phyloP scores from a whole-genome alignment of 2,888 invertebrate species.

The Vanessa cardui region DNA sequence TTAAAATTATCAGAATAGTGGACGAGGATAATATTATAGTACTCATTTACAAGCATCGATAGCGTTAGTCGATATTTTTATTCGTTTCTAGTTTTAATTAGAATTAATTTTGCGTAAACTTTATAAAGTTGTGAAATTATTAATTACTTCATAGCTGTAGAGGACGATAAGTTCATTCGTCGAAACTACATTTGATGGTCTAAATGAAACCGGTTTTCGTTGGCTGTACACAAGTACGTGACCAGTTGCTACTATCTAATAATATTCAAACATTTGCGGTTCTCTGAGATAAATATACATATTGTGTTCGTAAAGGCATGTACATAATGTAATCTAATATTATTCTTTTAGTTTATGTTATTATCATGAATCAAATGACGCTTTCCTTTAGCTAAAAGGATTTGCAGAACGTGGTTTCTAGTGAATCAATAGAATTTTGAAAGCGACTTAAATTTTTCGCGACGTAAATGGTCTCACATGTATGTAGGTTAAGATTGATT shows the following conservation, averaged over 20 bases:
- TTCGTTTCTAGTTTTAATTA: too few species aligned
- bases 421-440: not conserved
- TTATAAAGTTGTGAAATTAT: not conserved
- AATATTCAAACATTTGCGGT: constrained; percentile 15
- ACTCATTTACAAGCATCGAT: not conserved
- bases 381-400: too few species aligned
- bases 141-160: constrained; percentile 4
- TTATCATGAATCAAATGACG: too few species aligned
- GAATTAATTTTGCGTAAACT: not conserved
- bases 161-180: constrained; percentile 3
- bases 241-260: constrained; percentile 16
- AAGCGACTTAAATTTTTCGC: not conserved
- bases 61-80: not conserved
- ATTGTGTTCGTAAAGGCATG: not conserved
- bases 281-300: not conserved
- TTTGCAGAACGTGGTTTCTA: too few species aligned
- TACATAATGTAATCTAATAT: not conserved
- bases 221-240: constrained; percentile 13
- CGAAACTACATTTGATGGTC: constrained; percentile 17
- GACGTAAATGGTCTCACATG: not conserved
- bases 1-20: too few species aligned
- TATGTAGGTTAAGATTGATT: not conserved
- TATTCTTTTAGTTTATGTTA: too few species aligned
- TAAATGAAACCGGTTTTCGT: constrained; percentile 22
- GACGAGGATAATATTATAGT: not conserved